These are phyloP conservation scores for Dissostichus mawsoni DNA, from an alignment of 2,113 vertebrate genomes.

Conservation along the genomic window DNA sequence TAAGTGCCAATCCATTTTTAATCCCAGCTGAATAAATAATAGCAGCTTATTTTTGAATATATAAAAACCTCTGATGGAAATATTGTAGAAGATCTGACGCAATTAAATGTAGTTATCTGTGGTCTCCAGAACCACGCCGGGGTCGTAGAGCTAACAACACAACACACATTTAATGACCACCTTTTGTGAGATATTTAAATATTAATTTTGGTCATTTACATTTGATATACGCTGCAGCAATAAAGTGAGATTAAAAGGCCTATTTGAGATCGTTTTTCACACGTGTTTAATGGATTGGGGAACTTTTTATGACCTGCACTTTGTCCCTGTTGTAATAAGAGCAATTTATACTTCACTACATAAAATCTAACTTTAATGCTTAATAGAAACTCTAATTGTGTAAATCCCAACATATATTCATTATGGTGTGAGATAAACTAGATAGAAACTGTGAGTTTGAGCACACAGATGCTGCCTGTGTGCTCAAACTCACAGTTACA, in stretches of 20 bases:
- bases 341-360: slow-evolving; percentile 44
- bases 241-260: slow-evolving; percentile 74
- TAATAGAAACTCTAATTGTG: slow-evolving; percentile 4
- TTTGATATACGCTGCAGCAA: slow-evolving; percentile 61
- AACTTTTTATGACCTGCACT: slow-evolving; percentile 67
- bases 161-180: slow-evolving; percentile 62
- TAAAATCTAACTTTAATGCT: slow-evolving; percentile 48
- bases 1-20: slow-evolving; percentile 81
- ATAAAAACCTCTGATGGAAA: slow-evolving; percentile 16
- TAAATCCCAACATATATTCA: slow-evolving; percentile 20
- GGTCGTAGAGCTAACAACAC: slow-evolving; percentile 36
- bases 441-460: too few relatives aligned
- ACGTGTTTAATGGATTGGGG: slow-evolving; percentile 64
- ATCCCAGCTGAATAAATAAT: slow-evolving; percentile 73
- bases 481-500: too few relatives aligned
- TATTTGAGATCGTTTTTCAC: slow-evolving; percentile 60
- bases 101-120: slow-evolving; percentile 40
- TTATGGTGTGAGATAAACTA: background rate
- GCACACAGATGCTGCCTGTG: too few relatives aligned
- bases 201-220: slow-evolving; percentile 66
- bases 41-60: slow-evolving; percentile 58
- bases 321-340: slow-evolving; percentile 64
- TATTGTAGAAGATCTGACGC: slow-evolving; percentile 15
- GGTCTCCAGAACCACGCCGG: slow-evolving; percentile 4
- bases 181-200: slow-evolving; percentile 71